A percentile compares a stretch with the other conserved stretches of the same genome.
Conservation (phyloP, 2,113 vertebrate species). For the Nothobranchius kuhntae region DNA sequence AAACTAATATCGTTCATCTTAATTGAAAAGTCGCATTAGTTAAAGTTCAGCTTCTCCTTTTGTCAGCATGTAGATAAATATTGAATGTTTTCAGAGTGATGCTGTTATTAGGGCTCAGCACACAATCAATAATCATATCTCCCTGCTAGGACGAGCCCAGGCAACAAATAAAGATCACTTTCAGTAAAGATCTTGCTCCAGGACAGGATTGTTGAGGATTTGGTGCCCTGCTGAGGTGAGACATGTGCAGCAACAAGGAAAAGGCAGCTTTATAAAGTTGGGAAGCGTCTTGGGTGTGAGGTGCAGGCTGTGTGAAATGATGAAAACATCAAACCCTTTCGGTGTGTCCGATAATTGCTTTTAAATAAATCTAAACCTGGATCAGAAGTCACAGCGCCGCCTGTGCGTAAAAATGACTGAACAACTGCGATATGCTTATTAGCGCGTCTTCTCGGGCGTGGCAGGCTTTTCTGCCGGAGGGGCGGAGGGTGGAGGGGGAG, state of each 20-base stretch:
- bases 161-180: neutral
- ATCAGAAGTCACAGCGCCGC: conserved; percentile 29
- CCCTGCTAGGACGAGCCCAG: neutral
- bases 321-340: too few relatives aligned
- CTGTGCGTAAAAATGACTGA: conserved; percentile 38
- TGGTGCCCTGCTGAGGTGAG: neutral
- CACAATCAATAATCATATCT: neutral
- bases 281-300: too few relatives aligned
- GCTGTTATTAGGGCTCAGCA: conserved; percentile 4
- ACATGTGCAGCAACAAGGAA: too few relatives aligned
- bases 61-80: neutral
- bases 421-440: conserved; percentile 30
- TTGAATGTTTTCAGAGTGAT: neutral
- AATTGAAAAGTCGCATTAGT: too few relatives aligned
- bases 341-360: neutral
- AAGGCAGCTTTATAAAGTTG: neutral
- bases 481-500: conserved; percentile 21
- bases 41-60: too few relatives aligned
- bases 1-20: too few relatives aligned
- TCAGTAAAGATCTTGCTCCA: neutral
- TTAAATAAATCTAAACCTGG: neutral
- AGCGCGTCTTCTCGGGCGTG: conserved; percentile 70
- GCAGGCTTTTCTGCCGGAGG: conserved; percentile 45
- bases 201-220: neutral
- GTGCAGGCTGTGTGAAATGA: too few relatives aligned